Evolutionary conservation across 2,797 vertebrate species (phyloP), one percentile per base, ranked within the genome.

Genomic region (Hyperoplus immaculatus): DNA sequence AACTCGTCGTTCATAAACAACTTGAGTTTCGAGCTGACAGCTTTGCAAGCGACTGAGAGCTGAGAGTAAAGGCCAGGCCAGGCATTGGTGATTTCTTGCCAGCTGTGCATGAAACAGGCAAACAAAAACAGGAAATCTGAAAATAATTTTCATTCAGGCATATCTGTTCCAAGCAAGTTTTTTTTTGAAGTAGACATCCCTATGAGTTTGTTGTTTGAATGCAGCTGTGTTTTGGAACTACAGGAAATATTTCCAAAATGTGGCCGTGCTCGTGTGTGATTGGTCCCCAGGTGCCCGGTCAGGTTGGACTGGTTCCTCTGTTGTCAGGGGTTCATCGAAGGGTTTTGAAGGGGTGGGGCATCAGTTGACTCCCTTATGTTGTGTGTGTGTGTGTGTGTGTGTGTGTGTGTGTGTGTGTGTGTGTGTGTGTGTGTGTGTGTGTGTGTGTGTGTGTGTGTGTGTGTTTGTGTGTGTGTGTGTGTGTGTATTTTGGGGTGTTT

Each of bases 261-360:
- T 9, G 58, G 43, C 42, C 4, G 15, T 72, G 57, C 47, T 39
- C 56, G 55, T 14, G 58, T 80, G 41, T 76, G 88, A 88, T 87
- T 90, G 89, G 87, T 91, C 80, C 62, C 64, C 59, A 69, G 78
- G 78, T 78, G 67, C 68, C 72, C 49, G 8, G 58, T 91, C 91
- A 88, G 86, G 90, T 92, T 72, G 18, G 79, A 91, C 91, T 84
- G 90, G 87, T 92, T 92, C 74, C 72, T 88, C 79, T 85, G 80
- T 87, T 87, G 74, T 88, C 64, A 29, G 68, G 75, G 85, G 83
- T 86, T 91, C 84, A 68, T 64, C 0, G n/a, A 47, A 64, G 47
- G 68, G 69, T 85, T 90, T 81, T 3, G 1, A 49, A 62, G 36
- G 59, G 89, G 82, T 38, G 77, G 67, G 13, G 72, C 78, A 0